These are phyloP conservation scores for Crenichthys baileyi DNA, from an alignment of 2,797 vertebrate genomes.

Conservation along the genomic window DNA sequence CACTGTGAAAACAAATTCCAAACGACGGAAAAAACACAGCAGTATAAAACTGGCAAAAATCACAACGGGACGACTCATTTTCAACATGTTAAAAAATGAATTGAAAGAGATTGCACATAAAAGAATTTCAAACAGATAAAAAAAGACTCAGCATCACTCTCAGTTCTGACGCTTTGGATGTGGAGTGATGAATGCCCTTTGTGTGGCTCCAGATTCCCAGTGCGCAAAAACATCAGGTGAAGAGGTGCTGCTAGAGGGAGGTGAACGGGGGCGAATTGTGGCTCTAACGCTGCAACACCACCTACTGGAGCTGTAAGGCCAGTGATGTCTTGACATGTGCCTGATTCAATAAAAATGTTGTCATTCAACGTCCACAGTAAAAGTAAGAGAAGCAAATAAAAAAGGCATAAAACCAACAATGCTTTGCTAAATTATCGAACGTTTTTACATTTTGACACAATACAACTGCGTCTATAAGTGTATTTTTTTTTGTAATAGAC, in stretches of 20 bases:
- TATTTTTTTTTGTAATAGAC: neutral
- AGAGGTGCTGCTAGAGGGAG: constrained; percentile 13
- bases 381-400: neutral
- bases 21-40: constrained; percentile 41
- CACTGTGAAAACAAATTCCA: constrained; percentile 58
- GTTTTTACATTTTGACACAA: neutral
- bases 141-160: neutral
- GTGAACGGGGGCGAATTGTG: constrained; percentile 2
- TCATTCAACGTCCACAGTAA: neutral
- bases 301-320: constrained; percentile 45
- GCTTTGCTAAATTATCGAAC: neutral
- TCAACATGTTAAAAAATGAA: constrained; percentile 22
- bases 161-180: constrained; percentile 13
- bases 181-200: constrained; percentile 27
- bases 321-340: neutral
- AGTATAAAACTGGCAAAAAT: constrained; percentile 64
- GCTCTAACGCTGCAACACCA: constrained; percentile 49
- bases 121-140: constrained; percentile 3
- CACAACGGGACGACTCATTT: constrained; percentile 46
- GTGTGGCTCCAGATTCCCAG: constrained; percentile 41
- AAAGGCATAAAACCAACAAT: neutral
- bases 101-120: neutral
- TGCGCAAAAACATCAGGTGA: constrained; percentile 53
- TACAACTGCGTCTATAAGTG: neutral
- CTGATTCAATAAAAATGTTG: neutral